Conservation (phyloP, 2,797 vertebrate genomes). For the Pseudopleuronectes americanus region DNA sequence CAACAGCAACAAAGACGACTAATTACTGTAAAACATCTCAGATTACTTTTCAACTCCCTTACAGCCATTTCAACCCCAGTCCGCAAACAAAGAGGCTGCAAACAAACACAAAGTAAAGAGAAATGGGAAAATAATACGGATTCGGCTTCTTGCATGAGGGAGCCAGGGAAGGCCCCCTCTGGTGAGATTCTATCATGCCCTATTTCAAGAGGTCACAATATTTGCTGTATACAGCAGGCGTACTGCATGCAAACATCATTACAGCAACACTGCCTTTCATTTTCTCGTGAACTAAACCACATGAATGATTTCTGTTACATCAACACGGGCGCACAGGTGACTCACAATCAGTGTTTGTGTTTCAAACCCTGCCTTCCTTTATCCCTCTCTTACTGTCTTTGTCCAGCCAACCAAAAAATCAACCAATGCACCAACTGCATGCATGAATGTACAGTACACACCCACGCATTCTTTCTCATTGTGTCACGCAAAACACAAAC, state of each 20-base stretch:
- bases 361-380: constrained; percentile 26
- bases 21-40: constrained; percentile 87
- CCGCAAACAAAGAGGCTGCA: constrained; percentile 66
- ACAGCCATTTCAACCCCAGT: constrained; percentile 57
- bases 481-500: not conserved
- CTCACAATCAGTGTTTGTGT: constrained; percentile 8
- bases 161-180: constrained; percentile 61
- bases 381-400: constrained; percentile 43
- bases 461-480: constrained; percentile 22
- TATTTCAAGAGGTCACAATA: constrained; percentile 65
- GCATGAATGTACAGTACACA: constrained; percentile 41
- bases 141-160: constrained; percentile 50
- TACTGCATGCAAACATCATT: constrained; percentile 35
- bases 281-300: not conserved
- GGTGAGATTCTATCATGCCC: constrained; percentile 49
- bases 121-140: constrained; percentile 44
- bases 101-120: constrained; percentile 52
- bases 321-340: constrained; percentile 48
- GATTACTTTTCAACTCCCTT: constrained; percentile 82
- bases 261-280: constrained; percentile 2
- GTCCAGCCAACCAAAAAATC: constrained; percentile 61
- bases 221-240: constrained; percentile 41
- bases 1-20: constrained; percentile 80
- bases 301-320: not conserved
- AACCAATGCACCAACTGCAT: constrained; percentile 24